These are phyloP conservation scores for Mobula hypostoma DNA, from an alignment of 2,113 vertebrate genomes.

Conservation along the genomic window DNA sequence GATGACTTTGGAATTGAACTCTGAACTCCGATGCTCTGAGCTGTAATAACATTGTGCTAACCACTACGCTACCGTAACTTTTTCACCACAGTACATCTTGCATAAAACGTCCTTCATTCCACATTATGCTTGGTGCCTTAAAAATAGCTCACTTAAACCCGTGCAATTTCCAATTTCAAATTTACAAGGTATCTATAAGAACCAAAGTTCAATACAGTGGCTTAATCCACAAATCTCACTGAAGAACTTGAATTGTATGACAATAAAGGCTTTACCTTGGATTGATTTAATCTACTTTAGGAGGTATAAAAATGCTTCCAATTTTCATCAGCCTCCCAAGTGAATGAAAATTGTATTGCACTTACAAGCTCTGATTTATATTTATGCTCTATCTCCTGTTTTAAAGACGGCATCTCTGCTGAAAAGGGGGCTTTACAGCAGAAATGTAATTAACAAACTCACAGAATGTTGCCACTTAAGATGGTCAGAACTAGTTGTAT, in stretches of 20 bases:
- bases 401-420: neutral
- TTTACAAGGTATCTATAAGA: neutral
- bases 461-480: constrained; percentile 32
- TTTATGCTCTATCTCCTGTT: neutral
- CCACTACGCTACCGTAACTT: neutral
- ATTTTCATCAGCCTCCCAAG: neutral
- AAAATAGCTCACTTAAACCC: constrained; percentile 9
- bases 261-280: neutral
- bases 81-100: neutral
- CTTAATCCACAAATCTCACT: neutral
- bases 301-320: neutral
- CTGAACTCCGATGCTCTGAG: too few relatives aligned
- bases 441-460: constrained; percentile 33
- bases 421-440: constrained; percentile 13
- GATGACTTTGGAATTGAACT: too few relatives aligned
- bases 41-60: too few relatives aligned
- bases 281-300: constrained; percentile 18
- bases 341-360: neutral
- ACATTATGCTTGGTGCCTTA: neutral
- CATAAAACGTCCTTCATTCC: neutral
- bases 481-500: constrained; percentile 14
- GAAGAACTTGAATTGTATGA: neutral
- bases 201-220: neutral
- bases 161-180: constrained; percentile 1
- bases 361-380: constrained; percentile 13